phyloP scores from a whole-genome alignment of 2,113 vertebrate genomes.

The Scalopus aquaticus region DNA sequence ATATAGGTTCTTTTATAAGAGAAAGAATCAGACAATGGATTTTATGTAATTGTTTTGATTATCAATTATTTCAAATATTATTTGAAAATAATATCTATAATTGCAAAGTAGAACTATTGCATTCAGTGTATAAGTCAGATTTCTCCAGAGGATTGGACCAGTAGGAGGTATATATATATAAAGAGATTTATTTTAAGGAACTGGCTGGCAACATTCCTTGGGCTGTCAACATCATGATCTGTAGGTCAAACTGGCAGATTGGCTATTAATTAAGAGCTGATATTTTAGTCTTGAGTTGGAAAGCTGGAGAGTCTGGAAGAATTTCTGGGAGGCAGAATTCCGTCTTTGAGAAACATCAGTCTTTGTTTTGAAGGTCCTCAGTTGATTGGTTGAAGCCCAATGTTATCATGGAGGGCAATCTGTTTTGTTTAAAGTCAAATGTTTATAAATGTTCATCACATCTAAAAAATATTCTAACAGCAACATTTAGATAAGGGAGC shows the following conservation, averaged over 20 bases:
- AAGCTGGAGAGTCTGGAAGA: neutral
- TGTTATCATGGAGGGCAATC: neutral
- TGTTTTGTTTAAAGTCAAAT: neutral
- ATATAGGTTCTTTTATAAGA: neutral
- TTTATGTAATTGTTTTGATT: constrained; percentile 31
- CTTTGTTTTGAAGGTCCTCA: neutral
- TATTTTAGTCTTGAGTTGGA: neutral
- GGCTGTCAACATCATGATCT: neutral
- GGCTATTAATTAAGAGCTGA: neutral
- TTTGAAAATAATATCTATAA: neutral
- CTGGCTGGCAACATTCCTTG: neutral
- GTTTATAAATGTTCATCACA: neutral
- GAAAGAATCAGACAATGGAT: neutral
- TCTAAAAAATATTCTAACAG: neutral
- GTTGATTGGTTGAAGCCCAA: neutral
- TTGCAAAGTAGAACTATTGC: neutral
- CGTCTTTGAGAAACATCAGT: neutral
- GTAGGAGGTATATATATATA: no score
- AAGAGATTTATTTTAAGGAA: neutral
- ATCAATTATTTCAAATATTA: neutral
- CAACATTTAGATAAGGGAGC: neutral
- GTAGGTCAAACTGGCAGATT: neutral
- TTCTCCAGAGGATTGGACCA: neutral
- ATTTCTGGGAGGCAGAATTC: neutral
- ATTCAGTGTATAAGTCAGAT: neutral